These are phyloP conservation scores for Melanostoma scalare DNA, from an alignment of 2,888 invertebrate species.

Conservation along the genomic window DNA sequence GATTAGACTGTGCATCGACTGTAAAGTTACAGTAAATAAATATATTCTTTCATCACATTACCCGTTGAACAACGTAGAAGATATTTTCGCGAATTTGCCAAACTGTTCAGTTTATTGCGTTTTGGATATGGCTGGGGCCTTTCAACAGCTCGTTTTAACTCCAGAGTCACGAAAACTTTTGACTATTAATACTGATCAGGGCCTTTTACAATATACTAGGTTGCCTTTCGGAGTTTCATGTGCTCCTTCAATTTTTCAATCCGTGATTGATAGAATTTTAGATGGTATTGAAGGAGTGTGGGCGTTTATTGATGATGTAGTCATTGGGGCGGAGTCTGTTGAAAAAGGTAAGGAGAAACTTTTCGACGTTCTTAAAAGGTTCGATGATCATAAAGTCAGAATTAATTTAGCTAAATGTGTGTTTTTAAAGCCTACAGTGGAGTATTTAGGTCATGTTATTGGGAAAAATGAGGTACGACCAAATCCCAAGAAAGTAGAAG, in stretches of 20 bases:
- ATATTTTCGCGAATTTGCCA: slow-evolving; percentile 54
- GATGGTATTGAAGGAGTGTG: slow-evolving; percentile 9
- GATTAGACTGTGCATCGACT: slow-evolving; percentile 76
- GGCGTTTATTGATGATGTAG: slow-evolving; percentile 18
- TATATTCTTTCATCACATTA: slow-evolving; percentile 73
- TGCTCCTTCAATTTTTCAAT: slow-evolving; percentile 60
- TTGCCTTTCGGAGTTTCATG: slow-evolving; percentile 62
- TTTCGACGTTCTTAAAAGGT: background rate
- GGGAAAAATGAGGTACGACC: slow-evolving; percentile 29
- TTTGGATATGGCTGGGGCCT: slow-evolving; percentile 74
- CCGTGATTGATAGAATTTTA: slow-evolving; percentile 19
- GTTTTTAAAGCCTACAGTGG: slow-evolving; percentile 34
- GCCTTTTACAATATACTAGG: slow-evolving; percentile 54
- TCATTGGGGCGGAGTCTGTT: slow-evolving; percentile 16
- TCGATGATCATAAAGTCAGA: slow-evolving; percentile 27
- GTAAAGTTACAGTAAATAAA: slow-evolving; percentile 74
- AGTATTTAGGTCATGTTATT: slow-evolving; percentile 32
- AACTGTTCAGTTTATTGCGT: slow-evolving; percentile 70
- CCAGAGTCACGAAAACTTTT: slow-evolving; percentile 72
- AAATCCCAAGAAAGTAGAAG: slow-evolving; percentile 28
- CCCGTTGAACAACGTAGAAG: slow-evolving; percentile 51
- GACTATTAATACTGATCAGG: slow-evolving; percentile 75
- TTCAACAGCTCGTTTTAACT: slow-evolving; percentile 72
- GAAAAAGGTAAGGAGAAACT: slow-evolving; percentile 18
- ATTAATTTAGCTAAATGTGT: slow-evolving; percentile 24